Evolutionary conservation across 2,888 invertebrate genomes (phyloP).

Genomic region (Rugalucina vietnamica): DNA sequence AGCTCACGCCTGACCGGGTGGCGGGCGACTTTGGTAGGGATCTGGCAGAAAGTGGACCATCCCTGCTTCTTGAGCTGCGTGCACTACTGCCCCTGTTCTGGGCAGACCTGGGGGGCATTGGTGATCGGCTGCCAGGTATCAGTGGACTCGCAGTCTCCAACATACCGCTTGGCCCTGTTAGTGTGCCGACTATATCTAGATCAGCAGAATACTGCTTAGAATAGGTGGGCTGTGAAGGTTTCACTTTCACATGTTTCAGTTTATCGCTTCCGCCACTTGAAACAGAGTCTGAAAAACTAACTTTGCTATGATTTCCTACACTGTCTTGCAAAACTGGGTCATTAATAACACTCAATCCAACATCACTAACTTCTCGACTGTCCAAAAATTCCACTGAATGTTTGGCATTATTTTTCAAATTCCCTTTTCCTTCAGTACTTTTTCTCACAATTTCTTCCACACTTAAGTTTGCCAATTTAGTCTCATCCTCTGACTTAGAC

Average conservation of each 20-base stretch:
- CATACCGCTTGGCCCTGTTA: slow-evolving; percentile 52
- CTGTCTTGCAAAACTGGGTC: slow-evolving; percentile 29
- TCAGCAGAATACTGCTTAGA: slow-evolving; percentile 53
- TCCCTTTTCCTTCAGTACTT: slow-evolving; percentile 35
- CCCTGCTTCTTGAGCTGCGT: slow-evolving; percentile 49
- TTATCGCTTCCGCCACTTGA: slow-evolving; percentile 56
- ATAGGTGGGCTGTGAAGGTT: slow-evolving; percentile 61
- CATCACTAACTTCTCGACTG: slow-evolving; percentile 31
- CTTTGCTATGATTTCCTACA: slow-evolving; percentile 52
- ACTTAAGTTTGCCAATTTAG: slow-evolving; percentile 65
- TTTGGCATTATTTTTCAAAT: slow-evolving; percentile 49
- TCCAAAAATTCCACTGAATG: slow-evolving; percentile 53
- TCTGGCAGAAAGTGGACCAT: slow-evolving; percentile 46
- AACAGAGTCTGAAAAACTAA: slow-evolving; percentile 60
- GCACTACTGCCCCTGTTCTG: slow-evolving; percentile 47
- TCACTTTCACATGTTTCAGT: slow-evolving; percentile 51
- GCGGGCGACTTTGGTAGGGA: slow-evolving; percentile 46
- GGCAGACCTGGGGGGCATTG: slow-evolving; percentile 30
- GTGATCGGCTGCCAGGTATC: slow-evolving; percentile 37
- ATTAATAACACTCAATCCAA: neutral
- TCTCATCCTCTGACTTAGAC: slow-evolving; percentile 66
- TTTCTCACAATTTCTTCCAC: slow-evolving; percentile 72
- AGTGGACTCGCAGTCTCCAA: slow-evolving; percentile 12
- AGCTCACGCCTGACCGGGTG: slow-evolving; percentile 43
- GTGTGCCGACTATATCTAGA: slow-evolving; percentile 57